phyloP scores from a whole-genome alignment of 2,113 vertebrate species.

The Leuciscus idus region DNA sequence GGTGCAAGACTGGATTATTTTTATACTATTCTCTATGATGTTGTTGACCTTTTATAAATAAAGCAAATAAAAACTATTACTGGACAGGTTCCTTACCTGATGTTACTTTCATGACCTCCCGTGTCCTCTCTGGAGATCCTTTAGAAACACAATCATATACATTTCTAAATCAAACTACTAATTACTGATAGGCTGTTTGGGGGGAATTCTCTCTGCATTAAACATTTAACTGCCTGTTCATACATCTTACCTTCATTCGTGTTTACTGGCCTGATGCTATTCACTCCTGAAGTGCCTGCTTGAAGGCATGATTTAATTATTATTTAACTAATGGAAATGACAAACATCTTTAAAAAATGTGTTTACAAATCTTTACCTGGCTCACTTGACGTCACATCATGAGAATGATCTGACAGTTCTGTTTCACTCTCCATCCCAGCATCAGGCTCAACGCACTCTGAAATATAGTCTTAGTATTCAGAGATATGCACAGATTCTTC shows the following conservation, averaged over 20 bases:
- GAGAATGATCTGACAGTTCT: background rate
- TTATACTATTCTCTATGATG: background rate
- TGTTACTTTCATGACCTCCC: background rate
- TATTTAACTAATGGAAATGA: background rate
- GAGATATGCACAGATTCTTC: conserved; percentile 1
- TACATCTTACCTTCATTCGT: background rate
- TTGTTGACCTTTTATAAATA: conserved; percentile 4
- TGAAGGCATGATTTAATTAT: conserved; percentile 4
- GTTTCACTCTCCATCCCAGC: background rate
- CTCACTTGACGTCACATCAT: background rate
- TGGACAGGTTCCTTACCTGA: background rate
- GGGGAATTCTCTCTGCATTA: background rate
- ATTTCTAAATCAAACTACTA: conserved; percentile 1
- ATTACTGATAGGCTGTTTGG: background rate
- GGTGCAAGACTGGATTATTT: background rate
- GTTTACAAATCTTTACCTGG: background rate
- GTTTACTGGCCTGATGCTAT: background rate
- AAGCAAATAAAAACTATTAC: background rate
- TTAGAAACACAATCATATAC: background rate
- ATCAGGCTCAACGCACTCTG: background rate
- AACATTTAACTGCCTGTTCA: background rate
- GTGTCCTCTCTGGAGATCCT: background rate
- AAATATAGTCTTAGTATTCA: conserved; percentile 2
- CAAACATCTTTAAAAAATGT: background rate
- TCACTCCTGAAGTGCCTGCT: conserved; percentile 1